These are phyloP conservation scores for Mamestra configurata DNA, from an alignment of 1,140 invertebrate genomes.

Conservation along the genomic window DNA sequence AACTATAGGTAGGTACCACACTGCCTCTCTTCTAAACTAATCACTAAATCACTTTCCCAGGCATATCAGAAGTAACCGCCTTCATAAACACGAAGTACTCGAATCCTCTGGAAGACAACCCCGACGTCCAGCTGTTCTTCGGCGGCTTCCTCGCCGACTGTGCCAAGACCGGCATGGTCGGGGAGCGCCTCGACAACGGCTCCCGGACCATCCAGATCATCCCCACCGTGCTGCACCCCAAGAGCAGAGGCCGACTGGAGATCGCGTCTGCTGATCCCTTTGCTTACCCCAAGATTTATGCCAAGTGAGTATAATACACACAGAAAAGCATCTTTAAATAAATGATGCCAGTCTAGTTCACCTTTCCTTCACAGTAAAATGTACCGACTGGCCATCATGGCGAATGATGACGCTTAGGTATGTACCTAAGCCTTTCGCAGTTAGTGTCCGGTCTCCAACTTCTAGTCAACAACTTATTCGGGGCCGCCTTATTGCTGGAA, in stretches of 20 bases:
- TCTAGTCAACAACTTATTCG: too few relatives aligned
- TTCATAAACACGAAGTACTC: constrained; percentile 95
- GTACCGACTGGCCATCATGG: too few relatives aligned
- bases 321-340: too few relatives aligned
- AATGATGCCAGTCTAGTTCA: too few relatives aligned
- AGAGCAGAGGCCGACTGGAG: constrained; percentile 93
- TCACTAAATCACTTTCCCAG: constrained; percentile 69
- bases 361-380: too few relatives aligned
- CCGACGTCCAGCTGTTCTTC: constrained; percentile 96
- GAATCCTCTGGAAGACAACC: constrained; percentile 92
- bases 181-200: constrained; percentile 91
- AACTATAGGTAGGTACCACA: too few relatives aligned
- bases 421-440: too few relatives aligned
- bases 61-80: constrained; percentile 94
- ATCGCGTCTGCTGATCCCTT: constrained; percentile 92
- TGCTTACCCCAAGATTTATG: constrained; percentile 84
- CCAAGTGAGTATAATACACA: constrained; percentile 82
- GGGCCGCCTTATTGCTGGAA: too few relatives aligned
- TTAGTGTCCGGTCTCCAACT: too few relatives aligned
- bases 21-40: background rate
- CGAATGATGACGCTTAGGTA: too few relatives aligned
- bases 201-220: constrained; percentile 90
- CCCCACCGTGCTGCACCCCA: constrained; percentile 92
- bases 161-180: constrained; percentile 94
- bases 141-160: constrained; percentile 94